phyloP scores from a whole-genome alignment of 2,888 invertebrate species.

The Drosophila rellima region DNA sequence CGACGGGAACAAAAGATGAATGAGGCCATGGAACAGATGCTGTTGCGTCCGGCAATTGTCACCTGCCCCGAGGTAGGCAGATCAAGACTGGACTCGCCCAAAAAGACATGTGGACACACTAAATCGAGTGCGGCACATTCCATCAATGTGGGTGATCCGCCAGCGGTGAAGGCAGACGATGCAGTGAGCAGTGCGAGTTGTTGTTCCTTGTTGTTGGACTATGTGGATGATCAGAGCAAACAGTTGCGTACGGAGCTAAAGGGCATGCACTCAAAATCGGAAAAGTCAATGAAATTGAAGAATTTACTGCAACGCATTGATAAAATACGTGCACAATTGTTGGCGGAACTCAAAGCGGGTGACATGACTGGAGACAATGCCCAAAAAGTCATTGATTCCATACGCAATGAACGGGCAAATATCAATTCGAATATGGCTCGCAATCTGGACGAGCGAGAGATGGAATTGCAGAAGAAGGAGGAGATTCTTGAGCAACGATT shows the following conservation, averaged over 20 bases:
- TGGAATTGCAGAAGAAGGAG: constrained; percentile 80
- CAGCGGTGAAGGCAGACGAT: constrained; percentile 25
- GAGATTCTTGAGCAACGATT: constrained; percentile 64
- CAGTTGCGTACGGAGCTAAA: constrained; percentile 80
- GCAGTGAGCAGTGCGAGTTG: constrained; percentile 77
- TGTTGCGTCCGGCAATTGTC: constrained; percentile 83
- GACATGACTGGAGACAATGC: constrained; percentile 57
- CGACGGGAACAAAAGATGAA: constrained; percentile 87
- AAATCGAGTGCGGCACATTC: constrained; percentile 20
- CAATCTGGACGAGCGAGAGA: constrained; percentile 66
- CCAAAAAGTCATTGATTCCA: constrained; percentile 71
- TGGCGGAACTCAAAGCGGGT: constrained; percentile 75
- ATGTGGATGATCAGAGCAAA: constrained; percentile 83
- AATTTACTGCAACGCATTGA: constrained; percentile 81
- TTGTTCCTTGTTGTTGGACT: constrained; percentile 82
- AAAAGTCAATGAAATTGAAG: constrained; percentile 71
- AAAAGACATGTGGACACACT: not conserved
- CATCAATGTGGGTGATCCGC: constrained; percentile 70
- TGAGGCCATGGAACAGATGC: constrained; percentile 86
- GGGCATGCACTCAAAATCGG: constrained; percentile 58
- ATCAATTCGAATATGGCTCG: constrained; percentile 61
- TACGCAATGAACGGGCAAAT: constrained; percentile 78
- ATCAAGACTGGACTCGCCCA: not conserved
- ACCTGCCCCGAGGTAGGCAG: constrained; percentile 80
- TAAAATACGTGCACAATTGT: constrained; percentile 71